phyloP scores from a whole-genome alignment of 2,113 vertebrate genomes.

The Synodontis membranacea region DNA sequence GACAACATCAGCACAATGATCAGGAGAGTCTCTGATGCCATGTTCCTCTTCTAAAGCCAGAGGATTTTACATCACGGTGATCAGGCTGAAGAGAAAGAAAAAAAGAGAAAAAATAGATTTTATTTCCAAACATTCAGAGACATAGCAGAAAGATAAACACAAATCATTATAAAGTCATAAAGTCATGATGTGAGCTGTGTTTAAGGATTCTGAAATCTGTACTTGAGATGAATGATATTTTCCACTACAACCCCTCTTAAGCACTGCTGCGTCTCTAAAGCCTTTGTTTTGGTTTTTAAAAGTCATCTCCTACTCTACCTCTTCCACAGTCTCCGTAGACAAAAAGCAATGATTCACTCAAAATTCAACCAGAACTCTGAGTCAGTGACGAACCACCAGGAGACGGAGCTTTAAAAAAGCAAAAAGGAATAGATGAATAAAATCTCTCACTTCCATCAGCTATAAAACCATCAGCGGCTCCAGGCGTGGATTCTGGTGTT shows the following conservation, averaged over 20 bases:
- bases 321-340: too few species aligned
- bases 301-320: too few species aligned
- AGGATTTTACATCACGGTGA: not conserved
- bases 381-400: too few species aligned
- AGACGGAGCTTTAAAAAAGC: too few species aligned
- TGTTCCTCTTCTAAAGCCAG: not conserved
- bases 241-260: not conserved
- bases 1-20: not conserved
- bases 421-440: too few species aligned
- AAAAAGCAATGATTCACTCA: too few species aligned
- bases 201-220: not conserved
- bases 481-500: too few species aligned
- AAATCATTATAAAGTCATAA: not conserved
- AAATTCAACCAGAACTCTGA: too few species aligned
- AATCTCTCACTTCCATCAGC: too few species aligned
- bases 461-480: too few species aligned
- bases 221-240: not conserved
- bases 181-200: not conserved
- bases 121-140: too few species aligned
- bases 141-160: not conserved
- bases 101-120: not conserved
- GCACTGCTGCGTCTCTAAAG: not conserved
- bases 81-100: not conserved
- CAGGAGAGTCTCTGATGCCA: slow-evolving; percentile 11
- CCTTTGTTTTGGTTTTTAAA: too few species aligned